phyloP scores from a whole-genome alignment of 2,888 invertebrate genomes.

The Galerucella nymphaeae region DNA sequence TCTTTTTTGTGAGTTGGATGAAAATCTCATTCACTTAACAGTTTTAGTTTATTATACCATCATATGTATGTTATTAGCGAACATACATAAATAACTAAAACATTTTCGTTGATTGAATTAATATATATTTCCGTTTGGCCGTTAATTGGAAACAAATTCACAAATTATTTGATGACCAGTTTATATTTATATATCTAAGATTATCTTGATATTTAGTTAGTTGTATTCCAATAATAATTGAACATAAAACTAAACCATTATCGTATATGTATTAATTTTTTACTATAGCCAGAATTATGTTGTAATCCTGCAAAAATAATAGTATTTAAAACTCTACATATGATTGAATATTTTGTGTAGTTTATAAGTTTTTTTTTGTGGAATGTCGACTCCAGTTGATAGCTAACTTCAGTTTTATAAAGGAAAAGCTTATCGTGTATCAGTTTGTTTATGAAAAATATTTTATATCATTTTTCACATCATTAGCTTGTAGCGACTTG shows the following conservation, averaged over 20 bases:
- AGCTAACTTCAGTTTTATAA: not conserved
- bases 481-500: not conserved
- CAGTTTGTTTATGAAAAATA: no score
- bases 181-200: no score
- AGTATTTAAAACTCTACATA: not conserved
- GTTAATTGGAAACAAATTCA: no score
- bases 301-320: not conserved
- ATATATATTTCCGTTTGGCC: no score
- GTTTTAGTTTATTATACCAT: no score
- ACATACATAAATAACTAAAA: no score
- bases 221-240: not conserved
- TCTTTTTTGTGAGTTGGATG: not conserved
- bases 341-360: not conserved
- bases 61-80: no score
- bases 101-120: no score
- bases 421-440: not conserved
- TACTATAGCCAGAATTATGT: no score
- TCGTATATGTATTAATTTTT: not conserved
- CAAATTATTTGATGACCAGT: no score
- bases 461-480: no score
- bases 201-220: no score
- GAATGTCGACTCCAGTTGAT: not conserved
- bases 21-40: not conserved
- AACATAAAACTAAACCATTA: not conserved
- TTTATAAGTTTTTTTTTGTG: not conserved